Evolutionary conservation across 1,140 invertebrate species (phyloP).

Genomic region (Spodoptera litura): DNA sequence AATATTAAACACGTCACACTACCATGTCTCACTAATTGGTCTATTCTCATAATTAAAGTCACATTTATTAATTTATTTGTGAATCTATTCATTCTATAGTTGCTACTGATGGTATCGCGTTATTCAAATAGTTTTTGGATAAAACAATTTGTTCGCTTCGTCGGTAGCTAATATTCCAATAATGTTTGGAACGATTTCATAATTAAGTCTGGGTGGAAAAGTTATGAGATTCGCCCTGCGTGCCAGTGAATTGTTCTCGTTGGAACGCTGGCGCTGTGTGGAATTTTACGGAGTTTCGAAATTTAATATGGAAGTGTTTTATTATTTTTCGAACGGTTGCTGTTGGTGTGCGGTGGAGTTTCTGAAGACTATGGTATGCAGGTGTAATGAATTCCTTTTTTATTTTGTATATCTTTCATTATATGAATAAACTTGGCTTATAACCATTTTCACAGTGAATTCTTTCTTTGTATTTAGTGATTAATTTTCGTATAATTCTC

Average conservation of each 20-base stretch:
- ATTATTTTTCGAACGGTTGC: constrained; percentile 17
- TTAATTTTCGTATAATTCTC: too few relatives aligned
- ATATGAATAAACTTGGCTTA: background rate
- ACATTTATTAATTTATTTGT: constrained; percentile 72
- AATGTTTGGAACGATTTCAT: constrained; percentile 28
- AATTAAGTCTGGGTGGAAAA: constrained; percentile 32
- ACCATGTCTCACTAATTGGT: constrained; percentile 60
- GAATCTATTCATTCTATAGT: background rate
- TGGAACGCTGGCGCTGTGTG: background rate
- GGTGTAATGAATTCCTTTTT: background rate
- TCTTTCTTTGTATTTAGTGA: too few relatives aligned
- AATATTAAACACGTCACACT: constrained; percentile 19
- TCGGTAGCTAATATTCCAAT: constrained; percentile 26
- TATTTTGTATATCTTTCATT: background rate
- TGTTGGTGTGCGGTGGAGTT: background rate
- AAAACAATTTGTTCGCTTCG: constrained; percentile 71
- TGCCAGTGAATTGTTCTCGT: constrained; percentile 30
- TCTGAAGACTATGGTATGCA: background rate
- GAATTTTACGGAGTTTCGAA: constrained; percentile 24
- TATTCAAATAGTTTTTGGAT: constrained; percentile 68
- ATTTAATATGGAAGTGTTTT: constrained; percentile 7
- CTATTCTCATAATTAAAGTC: constrained; percentile 64
- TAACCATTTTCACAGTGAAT: too few relatives aligned
- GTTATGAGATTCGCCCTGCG: constrained; percentile 12
- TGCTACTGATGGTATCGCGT: constrained; percentile 65